Evolutionary conservation across 2,888 invertebrate species (phyloP).

Genomic region (Listrodromus nycthemerus): DNA sequence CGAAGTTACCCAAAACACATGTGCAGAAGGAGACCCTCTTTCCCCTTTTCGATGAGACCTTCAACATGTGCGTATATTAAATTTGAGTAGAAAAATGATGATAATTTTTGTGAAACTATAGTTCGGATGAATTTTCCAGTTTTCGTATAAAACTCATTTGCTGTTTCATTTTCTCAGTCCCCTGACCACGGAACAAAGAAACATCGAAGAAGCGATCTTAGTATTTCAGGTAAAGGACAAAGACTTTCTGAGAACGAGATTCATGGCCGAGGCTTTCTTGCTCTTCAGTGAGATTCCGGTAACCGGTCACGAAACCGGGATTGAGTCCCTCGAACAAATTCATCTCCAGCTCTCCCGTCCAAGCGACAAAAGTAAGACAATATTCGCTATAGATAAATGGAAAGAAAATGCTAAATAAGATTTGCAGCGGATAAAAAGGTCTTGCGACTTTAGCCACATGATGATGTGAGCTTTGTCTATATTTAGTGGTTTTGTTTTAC

Average conservation of each 20-base stretch:
- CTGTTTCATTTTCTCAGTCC: conserved; percentile 85
- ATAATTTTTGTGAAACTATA: background rate
- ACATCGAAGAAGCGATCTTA: conserved; percentile 89
- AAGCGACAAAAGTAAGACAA: conserved; percentile 87
- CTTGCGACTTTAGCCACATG: background rate
- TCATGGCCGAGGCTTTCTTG: conserved; percentile 97
- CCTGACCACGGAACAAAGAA: conserved; percentile 90
- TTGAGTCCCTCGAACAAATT: conserved; percentile 89
- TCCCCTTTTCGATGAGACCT: conserved; percentile 97
- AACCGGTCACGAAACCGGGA: conserved; percentile 86
- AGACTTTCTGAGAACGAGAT: conserved; percentile 96
- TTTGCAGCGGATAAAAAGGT: background rate
- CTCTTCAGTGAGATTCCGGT: conserved; percentile 91
- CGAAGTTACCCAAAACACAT: conserved; percentile 93
- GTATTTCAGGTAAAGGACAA: conserved; percentile 98
- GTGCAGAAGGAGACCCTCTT: conserved; percentile 96
- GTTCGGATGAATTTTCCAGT: background rate
- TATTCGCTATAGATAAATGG: background rate
- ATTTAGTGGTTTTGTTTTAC: conserved; percentile 46
- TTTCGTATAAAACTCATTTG: background rate
- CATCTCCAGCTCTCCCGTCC: conserved; percentile 90
- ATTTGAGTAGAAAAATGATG: background rate
- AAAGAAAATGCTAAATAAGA: background rate
- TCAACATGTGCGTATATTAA: conserved; percentile 92
- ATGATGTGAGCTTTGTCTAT: conserved; percentile 5